Evolutionary conservation across 2,888 invertebrate species (phyloP).

Genomic region (Diaprepes abbreviatus): DNA sequence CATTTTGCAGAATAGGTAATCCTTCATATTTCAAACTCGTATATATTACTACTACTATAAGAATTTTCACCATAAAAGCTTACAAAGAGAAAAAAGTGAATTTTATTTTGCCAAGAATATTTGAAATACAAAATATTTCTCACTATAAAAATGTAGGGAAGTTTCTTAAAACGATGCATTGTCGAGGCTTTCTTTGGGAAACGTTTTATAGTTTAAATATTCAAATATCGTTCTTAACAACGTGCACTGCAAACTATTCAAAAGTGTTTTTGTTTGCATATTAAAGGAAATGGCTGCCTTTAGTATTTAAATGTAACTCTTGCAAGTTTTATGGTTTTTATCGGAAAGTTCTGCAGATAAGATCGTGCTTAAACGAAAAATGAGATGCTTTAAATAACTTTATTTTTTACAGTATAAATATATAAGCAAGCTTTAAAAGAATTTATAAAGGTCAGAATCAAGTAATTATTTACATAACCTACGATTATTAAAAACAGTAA

Average conservation of each 20-base stretch:
- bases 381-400: background rate
- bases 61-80: background rate
- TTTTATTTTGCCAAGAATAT: background rate
- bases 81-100: background rate
- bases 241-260: constrained; percentile 20
- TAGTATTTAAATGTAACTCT: constrained; percentile 19
- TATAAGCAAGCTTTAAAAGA: too few species aligned
- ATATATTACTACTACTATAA: too few species aligned
- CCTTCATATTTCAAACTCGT: too few species aligned
- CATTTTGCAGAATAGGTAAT: too few species aligned
- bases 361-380: background rate
- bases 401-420: background rate
- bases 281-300: constrained; percentile 19
- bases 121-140: constrained; percentile 7
- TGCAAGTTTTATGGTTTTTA: constrained; percentile 2
- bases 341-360: background rate
- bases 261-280: constrained; percentile 23
- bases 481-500: too few species aligned
- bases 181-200: constrained; percentile 13
- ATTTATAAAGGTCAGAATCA: too few species aligned
- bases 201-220: constrained; percentile 18
- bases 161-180: constrained; percentile 9
- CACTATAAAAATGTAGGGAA: constrained; percentile 9
- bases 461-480: too few species aligned
- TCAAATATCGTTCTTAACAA: constrained; percentile 22